Evolutionary conservation across 2,113 vertebrate genomes (phyloP), one percentile per base, ranked within the genome.

Genomic region (Plecotus auritus): DNA sequence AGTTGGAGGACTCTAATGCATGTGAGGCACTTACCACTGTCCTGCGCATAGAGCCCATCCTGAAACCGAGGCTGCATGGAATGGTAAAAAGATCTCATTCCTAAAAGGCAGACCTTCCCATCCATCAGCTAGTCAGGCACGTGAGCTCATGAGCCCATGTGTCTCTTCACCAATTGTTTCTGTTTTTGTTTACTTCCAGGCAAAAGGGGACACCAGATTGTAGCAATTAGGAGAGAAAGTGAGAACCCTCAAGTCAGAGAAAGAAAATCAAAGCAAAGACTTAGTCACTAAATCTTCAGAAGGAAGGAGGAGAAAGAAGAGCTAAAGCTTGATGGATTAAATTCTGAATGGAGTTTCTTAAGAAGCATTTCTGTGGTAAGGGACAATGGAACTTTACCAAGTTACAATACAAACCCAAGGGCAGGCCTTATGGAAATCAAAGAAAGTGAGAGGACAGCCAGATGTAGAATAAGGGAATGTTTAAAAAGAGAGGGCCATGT

Each of bases 401-500:
- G 88, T 95, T 98, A 96, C 97, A 98, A 97, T 95, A 95, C 95
- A 78, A 97, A 93, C 81, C 88, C 91, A 94, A 95, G 66, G 94
- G 42, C 93, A 93, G 88, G 84, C 77, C 96, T 93, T 82, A 30
- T 64, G 94, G 96, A 98, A 98, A 98, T 97, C 97, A 98, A 98
- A 97, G 96, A 82, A 77, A 97, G 54, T 93, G 56, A 89, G 85
- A 67, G 85, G 32, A 8, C 20, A 76, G 4, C 97, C 97, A 97
- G 93, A 95, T 91, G 96, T 97, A 97, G 96, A 98, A 97, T 97
- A 97, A 97, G 88, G 96, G 97, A 96, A 97, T 97, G 96, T 97
- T 98, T 84, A 2, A 5, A 97, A 97, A 97, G 89, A 90, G 87
- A 98, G 54, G 83, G 64, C 40, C 85, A 64, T 97, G 97, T 97